phyloP scores from a whole-genome alignment of 2,113 vertebrate genomes.

The Conger conger region DNA sequence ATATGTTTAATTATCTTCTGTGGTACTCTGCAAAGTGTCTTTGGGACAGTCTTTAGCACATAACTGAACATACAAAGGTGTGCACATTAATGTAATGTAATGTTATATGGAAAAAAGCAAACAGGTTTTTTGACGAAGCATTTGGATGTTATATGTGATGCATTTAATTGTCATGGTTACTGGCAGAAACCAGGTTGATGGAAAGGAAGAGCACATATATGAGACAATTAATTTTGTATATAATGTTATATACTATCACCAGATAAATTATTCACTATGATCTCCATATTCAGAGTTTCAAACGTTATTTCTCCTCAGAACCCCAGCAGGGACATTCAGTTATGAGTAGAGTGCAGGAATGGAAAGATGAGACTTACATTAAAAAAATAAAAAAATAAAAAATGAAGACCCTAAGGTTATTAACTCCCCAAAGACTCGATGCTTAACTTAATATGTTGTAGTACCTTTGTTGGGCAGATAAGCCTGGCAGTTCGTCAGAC shows the following conservation, averaged over 20 bases:
- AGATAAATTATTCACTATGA: background rate
- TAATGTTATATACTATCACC: background rate
- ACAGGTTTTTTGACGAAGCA: no score
- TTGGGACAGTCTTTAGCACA: no score
- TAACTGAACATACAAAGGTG: background rate
- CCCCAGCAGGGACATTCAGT: background rate
- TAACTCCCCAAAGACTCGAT: background rate
- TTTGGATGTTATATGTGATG: no score
- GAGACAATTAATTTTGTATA: no score
- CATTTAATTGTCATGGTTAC: no score
- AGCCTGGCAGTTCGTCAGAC: background rate
- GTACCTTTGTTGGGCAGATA: background rate
- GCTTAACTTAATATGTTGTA: background rate
- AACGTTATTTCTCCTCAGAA: background rate
- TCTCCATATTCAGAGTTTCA: background rate
- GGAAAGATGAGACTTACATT: background rate
- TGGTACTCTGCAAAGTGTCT: no score
- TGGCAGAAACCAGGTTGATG: no score
- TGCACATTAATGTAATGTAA: background rate
- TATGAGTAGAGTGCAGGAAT: background rate
- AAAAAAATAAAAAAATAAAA: background rate
- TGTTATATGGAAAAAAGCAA: background rate
- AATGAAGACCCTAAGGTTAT: background rate
- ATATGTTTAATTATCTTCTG: no score
- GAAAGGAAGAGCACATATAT: no score